phyloP scores from a whole-genome alignment of 2,113 vertebrate species.

The Trogon surrucura region DNA sequence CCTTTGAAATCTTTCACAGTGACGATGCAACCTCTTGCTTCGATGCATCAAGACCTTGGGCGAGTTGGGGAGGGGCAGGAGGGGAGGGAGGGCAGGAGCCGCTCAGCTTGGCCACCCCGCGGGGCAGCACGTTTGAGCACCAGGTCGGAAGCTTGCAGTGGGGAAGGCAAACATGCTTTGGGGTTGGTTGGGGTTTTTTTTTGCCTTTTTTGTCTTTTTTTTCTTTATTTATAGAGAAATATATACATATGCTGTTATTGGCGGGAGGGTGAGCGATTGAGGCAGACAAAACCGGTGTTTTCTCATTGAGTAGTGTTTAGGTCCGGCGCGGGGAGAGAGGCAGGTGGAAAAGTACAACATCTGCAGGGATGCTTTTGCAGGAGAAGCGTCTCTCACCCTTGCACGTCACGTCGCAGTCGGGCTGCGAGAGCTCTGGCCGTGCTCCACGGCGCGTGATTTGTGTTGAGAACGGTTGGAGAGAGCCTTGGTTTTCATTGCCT shows the following conservation, averaged over 20 bases:
- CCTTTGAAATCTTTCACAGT: slow-evolving; percentile 84
- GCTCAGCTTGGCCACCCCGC: neutral
- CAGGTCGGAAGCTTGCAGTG: neutral
- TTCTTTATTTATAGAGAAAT: neutral
- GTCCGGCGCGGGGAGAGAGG: slow-evolving; percentile 35
- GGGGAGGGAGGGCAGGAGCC: neutral
- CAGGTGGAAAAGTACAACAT: slow-evolving; percentile 49
- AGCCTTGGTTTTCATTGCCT: slow-evolving; percentile 54
- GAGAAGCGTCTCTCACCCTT: slow-evolving; percentile 4
- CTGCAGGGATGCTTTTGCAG: slow-evolving; percentile 32
- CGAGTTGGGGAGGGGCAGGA: neutral
- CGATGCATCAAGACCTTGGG: slow-evolving; percentile 63
- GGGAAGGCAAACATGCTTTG: neutral
- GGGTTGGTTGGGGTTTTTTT: slow-evolving; percentile 14
- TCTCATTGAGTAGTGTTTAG: neutral
- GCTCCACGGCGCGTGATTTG: neutral
- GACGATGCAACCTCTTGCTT: slow-evolving; percentile 81
- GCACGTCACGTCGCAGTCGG: slow-evolving; percentile 46
- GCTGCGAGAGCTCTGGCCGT: slow-evolving; percentile 23
- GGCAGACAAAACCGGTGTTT: slow-evolving; percentile 7
- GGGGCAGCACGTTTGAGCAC: neutral
- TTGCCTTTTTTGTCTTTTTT: neutral
- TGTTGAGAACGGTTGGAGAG: slow-evolving; percentile 44
- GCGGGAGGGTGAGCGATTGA: neutral
- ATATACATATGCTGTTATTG: neutral